phyloP scores from a whole-genome alignment of 2,113 vertebrate species.

The Nannospalax galili region DNA sequence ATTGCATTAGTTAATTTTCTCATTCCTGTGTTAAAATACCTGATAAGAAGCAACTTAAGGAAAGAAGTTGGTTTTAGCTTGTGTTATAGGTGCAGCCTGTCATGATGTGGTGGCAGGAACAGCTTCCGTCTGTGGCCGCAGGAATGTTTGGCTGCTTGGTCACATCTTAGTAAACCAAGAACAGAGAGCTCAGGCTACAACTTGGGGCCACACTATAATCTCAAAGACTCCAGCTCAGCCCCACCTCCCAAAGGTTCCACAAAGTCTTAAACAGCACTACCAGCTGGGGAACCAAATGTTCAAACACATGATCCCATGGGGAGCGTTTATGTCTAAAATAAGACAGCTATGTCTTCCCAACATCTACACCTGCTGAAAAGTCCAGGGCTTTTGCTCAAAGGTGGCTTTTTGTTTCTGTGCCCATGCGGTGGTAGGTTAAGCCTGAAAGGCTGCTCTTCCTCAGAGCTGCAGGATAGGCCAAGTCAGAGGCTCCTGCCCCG shows the following conservation, averaged over 20 bases:
- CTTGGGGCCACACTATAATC: neutral
- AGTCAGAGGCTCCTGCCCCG: neutral
- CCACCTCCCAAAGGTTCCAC: neutral
- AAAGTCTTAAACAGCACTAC: neutral
- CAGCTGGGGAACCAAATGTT: neutral
- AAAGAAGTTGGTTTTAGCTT: neutral
- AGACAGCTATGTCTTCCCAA: neutral
- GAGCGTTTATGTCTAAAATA: neutral
- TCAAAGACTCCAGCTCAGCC: neutral
- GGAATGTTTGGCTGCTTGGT: neutral
- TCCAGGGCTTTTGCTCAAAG: neutral
- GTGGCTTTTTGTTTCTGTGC: neutral
- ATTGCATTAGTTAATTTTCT: neutral
- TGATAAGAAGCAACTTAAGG: neutral
- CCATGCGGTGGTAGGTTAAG: rapidly evolving
- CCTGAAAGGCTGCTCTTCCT: neutral
- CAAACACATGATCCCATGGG: neutral
- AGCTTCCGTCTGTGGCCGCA: neutral
- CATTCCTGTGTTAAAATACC: neutral
- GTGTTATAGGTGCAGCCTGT: neutral
- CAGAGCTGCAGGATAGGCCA: neutral
- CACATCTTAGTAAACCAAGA: neutral
- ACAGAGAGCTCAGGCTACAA: neutral
- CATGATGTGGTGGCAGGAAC: neutral
- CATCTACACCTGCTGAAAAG: neutral